Conservation (phyloP, 2,888 invertebrate species). For the Diarsia dahlii region DNA sequence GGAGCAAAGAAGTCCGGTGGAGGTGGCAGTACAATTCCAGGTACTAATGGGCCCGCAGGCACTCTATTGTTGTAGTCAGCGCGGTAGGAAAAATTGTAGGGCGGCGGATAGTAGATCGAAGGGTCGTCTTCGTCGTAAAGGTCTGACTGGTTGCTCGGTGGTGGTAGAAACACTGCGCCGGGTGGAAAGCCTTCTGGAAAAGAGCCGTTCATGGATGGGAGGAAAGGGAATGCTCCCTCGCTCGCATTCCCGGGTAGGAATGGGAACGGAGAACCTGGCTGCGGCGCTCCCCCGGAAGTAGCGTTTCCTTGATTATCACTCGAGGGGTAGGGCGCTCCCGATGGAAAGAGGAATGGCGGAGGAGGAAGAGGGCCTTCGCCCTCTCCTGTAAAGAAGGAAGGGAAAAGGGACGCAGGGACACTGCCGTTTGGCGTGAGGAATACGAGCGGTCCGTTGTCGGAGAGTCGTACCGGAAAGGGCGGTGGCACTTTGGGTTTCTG, state of each 20-base stretch:
- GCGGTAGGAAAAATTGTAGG: constrained; percentile 96
- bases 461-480: constrained; percentile 97
- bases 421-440: constrained; percentile 95
- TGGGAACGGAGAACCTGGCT: constrained; percentile 92
- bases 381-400: constrained; percentile 92
- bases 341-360: constrained; percentile 91
- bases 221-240: constrained; percentile 90
- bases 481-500: constrained; percentile 96
- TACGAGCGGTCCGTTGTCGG: constrained; percentile 96
- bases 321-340: constrained; percentile 89
- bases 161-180: constrained; percentile 91
- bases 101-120: constrained; percentile 97
- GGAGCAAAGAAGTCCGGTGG: constrained; percentile 96
- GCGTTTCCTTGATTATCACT: constrained; percentile 92
- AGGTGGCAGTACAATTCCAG: constrained; percentile 96
- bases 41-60: constrained; percentile 96
- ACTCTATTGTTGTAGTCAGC: constrained; percentile 94
- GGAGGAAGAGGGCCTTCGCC: constrained; percentile 89
- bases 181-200: constrained; percentile 90
- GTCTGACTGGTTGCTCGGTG: constrained; percentile 94
- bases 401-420: constrained; percentile 93
- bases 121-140: constrained; percentile 97
- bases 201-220: constrained; percentile 90
- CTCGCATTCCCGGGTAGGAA: constrained; percentile 91
- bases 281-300: constrained; percentile 92